Base-by-base conservation (phyloP, 2,797 vertebrate species). In the Takifugu rubripes region DNA sequence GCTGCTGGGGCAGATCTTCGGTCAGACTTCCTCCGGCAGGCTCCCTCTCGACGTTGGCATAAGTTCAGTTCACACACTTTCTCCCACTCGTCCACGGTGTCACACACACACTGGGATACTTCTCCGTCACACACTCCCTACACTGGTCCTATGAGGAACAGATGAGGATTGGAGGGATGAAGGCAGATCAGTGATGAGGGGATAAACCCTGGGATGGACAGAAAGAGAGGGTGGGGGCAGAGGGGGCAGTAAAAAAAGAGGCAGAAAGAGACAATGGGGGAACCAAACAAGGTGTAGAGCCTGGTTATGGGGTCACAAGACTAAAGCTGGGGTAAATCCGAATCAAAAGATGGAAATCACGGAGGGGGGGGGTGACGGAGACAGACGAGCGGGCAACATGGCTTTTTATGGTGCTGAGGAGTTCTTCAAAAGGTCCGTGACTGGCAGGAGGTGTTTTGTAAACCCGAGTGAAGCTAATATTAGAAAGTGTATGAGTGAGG, bases 161-260 rank as follows among this genome's bases (percentile, higher is more conserved):
- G 89, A 91, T 89, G 87, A 92, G 89, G 89, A 91, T 91, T 91
- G 86, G 74, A 89, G 87, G 86, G 89, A 92, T 91, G 89, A 91
- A 90, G 85, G 70, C 85, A 91, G 91, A 91, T 92, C 89, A 92
- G 88, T 70, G 85, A 90, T 89, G 88, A 90, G 82, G 85, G 87
- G 88, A 92, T 92, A 90, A 91, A 88, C 74, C 77, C 82, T 75
- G 67, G 81, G 77, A 91, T 87, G 87, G 86, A 85, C 78, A 77
- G 80, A 78, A 51, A 55, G 64, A 66, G 73, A 51, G 69, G 67
- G 59, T 52, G 64, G 54, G 16, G 17, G 1, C 40, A 3, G 67
- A 27, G 58, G 45, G 64, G 70, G 65, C 53, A 46, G 11, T 2
- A 46, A 21, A 46, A 21, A 46, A 53, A 72, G 65, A 64, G 58